Base-by-base conservation (phyloP, 2,113 vertebrate genomes). In the Dendropsophus ebraccatus region DNA sequence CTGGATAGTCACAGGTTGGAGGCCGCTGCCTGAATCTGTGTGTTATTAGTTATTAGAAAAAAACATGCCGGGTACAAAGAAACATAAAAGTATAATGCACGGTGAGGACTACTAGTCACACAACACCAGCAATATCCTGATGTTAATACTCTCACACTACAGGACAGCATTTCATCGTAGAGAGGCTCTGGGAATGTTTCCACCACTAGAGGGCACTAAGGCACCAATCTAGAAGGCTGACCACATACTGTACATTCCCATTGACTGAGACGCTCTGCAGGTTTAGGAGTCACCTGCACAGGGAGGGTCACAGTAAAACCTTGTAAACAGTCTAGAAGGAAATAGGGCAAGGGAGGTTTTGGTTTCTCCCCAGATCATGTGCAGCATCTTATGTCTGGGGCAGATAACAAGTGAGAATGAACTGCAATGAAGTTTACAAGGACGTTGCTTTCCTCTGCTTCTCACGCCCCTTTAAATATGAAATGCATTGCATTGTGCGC, bases 61-160 rank as follows among this genome's bases (percentile, higher is more conserved):
- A 70, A 41, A 23, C 32, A 70, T 1, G 10, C 19, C 32, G 19
- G 32, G 65, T 30, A 69, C 30, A 69, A 35, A 32, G 10, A 41
- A 70, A 10, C 17, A 21, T 37, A 70, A 37, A 65, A 21, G 41
- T 19, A 21, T 41, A 70, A 70, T 11, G 35, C 30, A 19, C 5
- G 13, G 14, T 17, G 5, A 35, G 8, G 65, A 3, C 13, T 32
- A 19, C 30, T 30, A 35, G 30, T 19, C 19, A 7, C 30, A 65
- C 30, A 32, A 30, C 58, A 62, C n/a, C 54, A 25, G n/a, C 58
- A 28, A 25, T 32, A 32, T 30, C 30, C 12, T 1, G 14, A 87
- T 89, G 88, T 85, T 75, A 89, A 88, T 11, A 49, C 32, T 58
- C 37, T 13, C n/a, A 35, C 12, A n/a, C 54, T n/a, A 54, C 23